A percentile compares a stretch with the other conserved stretches of the same genome.
phyloP scores from a whole-genome alignment of 2,797 vertebrate species.

The Cheirogaleus major region DNA sequence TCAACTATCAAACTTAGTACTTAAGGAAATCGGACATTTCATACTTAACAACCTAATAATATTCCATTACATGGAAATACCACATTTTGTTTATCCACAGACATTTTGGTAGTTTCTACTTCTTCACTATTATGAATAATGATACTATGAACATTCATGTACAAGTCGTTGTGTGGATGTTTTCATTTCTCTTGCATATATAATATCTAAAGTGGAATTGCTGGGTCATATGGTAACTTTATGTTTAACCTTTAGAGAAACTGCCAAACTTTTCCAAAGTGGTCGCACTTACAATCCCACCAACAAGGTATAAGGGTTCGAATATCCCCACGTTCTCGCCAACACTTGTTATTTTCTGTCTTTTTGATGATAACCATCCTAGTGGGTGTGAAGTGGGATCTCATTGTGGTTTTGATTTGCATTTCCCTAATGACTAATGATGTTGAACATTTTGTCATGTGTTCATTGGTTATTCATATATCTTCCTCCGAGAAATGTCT shows the following conservation, averaged over 20 bases:
- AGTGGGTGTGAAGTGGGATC: neutral
- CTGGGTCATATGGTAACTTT: neutral
- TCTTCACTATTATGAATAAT: neutral
- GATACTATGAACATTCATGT: neutral
- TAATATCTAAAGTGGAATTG: neutral
- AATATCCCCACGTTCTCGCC: neutral
- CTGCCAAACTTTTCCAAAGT: neutral
- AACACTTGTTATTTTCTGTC: neutral
- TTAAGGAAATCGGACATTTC: no score
- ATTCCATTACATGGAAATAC: neutral
- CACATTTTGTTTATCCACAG: neutral
- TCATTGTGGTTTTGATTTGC: neutral
- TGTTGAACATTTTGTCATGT: neutral
- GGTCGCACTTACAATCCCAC: neutral
- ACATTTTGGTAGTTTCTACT: neutral
- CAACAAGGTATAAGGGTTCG: neutral
- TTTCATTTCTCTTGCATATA: slow-evolving; percentile 7
- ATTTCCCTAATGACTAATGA: neutral
- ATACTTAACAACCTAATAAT: neutral
- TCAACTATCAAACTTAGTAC: no score
- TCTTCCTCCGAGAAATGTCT: slow-evolving; percentile 23
- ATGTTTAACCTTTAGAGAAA: slow-evolving; percentile 22
- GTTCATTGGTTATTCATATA: neutral
- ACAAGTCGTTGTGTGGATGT: neutral
- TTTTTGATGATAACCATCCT: neutral